These are phyloP conservation scores for Platichthys flesus DNA, from an alignment of 2,113 vertebrate genomes.

Conservation along the genomic window DNA sequence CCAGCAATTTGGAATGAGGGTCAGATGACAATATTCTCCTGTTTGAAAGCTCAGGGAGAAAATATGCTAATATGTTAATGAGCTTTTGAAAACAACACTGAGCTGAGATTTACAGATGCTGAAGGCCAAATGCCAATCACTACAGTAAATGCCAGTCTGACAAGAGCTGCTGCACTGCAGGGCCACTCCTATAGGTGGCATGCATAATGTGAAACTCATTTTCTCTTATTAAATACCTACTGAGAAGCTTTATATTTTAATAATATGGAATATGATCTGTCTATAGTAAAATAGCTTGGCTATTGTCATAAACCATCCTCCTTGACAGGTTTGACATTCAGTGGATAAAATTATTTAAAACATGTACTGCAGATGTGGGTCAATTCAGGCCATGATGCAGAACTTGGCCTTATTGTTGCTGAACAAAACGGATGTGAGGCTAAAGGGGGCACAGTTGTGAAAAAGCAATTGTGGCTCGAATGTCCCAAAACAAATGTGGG, in stretches of 20 bases:
- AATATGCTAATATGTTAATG: slow-evolving; percentile 52
- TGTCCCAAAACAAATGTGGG: too few species aligned
- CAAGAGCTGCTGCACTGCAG: too few species aligned
- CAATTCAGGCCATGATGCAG: neutral
- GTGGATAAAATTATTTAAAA: neutral
- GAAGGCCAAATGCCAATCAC: slow-evolving; percentile 65
- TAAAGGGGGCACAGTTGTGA: too few species aligned
- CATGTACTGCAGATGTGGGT: neutral
- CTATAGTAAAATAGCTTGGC: neutral
- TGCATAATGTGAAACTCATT: slow-evolving; percentile 3
- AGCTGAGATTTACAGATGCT: slow-evolving; percentile 47
- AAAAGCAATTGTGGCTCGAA: too few species aligned
- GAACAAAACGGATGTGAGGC: too few species aligned
- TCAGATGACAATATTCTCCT: slow-evolving; percentile 45
- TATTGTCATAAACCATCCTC: too few species aligned
- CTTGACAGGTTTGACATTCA: slow-evolving; percentile 32
- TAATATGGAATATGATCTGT: neutral
- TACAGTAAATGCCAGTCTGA: slow-evolving; percentile 62
- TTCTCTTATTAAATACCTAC: neutral
- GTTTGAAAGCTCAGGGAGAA: slow-evolving; percentile 26
- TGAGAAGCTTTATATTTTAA: neutral
- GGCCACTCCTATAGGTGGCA: slow-evolving; percentile 13
- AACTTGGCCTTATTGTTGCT: too few species aligned
- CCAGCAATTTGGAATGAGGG: slow-evolving; percentile 39
- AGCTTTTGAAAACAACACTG: slow-evolving; percentile 22